Base-by-base conservation (phyloP, 2,888 invertebrate species). In the Epinotia brunnichana region DNA sequence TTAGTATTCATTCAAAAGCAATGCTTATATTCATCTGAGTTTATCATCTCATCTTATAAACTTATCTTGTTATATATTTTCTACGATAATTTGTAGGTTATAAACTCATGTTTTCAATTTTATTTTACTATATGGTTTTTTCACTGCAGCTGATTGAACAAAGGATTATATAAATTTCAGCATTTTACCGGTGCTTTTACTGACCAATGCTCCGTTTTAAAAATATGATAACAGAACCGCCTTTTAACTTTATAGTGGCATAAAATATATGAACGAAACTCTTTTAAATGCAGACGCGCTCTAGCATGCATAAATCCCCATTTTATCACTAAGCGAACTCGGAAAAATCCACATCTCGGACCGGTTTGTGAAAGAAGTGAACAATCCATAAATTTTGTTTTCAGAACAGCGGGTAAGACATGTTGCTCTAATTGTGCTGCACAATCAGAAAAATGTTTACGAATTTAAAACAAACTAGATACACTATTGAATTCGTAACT, bases 221-320 rank as follows among this genome's bases (percentile, higher is more conserved):
- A 72, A 72, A 57, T 67, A 56, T 67, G 54, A 67, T 72, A 56
- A 67, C 54, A 56, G 56, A 62, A 62, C 29, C 44, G 61, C 48
- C 48, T 70, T 68, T 72, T 61, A 67, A 62, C 72, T 72, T 67
- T 56, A 62, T 48, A 21, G 54, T 54, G 48, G 61, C 67, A 19
- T 71, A 29, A 67, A 72, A 72, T 68, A 61, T 68, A 68, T 56
- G 72, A 62, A 62, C 51, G 61, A 61, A 68, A 72, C 72, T 66
- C 66, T 68, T 68, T 72, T 72, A 68, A 68, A 68, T 68, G 61
- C 67, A 72, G 72, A 68, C 35, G 35, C 67, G 67, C 39, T 67
- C 56, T 67, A 35, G 66, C 60, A 51, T 66, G 66, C 60, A 72
- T 72, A 72, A 68, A 72, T 48, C 62, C 67, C 48, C 62, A 61